Evolutionary conservation across 2,797 vertebrate genomes (phyloP).

Genomic region (Catamblyrhynchus diadema): DNA sequence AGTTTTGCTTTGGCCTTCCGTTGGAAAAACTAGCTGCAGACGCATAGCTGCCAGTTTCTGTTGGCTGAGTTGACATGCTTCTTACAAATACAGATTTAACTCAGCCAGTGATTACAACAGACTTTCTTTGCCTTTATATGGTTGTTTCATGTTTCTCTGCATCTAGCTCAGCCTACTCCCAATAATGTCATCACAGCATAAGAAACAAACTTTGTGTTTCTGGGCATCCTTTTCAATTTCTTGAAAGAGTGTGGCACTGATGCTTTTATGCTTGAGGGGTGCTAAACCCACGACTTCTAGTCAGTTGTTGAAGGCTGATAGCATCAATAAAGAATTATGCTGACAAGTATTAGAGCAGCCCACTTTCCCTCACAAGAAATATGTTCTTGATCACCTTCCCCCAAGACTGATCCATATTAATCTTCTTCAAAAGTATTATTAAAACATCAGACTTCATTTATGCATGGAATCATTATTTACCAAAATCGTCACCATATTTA

Average conservation of each 20-base stretch:
- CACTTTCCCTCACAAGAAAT: not conserved
- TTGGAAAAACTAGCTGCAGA: not conserved
- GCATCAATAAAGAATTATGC: not conserved
- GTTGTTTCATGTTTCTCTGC: not conserved
- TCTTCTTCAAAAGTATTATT: not conserved
- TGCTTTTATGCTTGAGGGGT: not conserved
- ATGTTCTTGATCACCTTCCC: not conserved
- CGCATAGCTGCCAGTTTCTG: slow-evolving; percentile 7
- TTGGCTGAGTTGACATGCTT: not conserved
- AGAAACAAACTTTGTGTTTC: not conserved
- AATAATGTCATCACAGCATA: not conserved
- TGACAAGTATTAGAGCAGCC: not conserved
- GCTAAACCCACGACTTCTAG: not conserved
- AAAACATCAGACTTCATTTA: not conserved
- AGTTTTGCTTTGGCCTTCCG: slow-evolving; percentile 20
- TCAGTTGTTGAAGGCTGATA: not conserved
- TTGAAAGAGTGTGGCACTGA: not conserved
- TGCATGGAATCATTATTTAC: not conserved
- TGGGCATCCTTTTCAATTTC: not conserved
- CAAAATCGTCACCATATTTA: not conserved
- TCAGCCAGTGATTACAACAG: slow-evolving; percentile 10
- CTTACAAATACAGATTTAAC: not conserved
- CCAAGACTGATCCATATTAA: not conserved
- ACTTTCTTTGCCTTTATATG: slow-evolving; percentile 54
- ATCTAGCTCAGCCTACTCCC: not conserved